phyloP scores from a whole-genome alignment of 2,113 vertebrate genomes.

The Anas platyrhynchos region DNA sequence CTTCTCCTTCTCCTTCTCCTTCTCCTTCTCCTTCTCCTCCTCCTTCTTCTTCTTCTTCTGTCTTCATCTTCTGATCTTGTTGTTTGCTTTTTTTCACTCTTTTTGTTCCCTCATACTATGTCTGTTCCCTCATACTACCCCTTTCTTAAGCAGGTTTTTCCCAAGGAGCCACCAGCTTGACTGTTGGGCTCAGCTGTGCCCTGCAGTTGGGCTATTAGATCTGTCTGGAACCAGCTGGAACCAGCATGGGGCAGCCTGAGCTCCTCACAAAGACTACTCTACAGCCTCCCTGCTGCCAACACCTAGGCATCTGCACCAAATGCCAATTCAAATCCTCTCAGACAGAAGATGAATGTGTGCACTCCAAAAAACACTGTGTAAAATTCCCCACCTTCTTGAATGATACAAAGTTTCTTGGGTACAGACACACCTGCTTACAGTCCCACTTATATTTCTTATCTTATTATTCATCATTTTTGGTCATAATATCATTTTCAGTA shows the following conservation, averaged over 20 bases:
- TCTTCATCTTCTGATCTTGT: neutral
- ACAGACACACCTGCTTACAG: neutral
- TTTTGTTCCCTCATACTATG: neutral
- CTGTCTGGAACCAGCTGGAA: neutral
- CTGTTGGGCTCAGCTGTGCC: neutral
- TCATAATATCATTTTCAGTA: neutral
- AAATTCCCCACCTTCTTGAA: neutral
- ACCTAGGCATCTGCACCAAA: neutral
- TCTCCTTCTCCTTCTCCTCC: no score
- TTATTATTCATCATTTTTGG: neutral
- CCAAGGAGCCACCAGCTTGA: accelerated
- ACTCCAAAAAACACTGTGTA: neutral
- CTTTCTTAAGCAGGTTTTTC: neutral
- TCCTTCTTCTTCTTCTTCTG: no score
- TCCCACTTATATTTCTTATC: neutral
- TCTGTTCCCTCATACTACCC: no score
- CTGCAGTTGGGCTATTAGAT: neutral
- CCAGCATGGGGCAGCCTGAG: neutral
- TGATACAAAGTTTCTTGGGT: neutral
- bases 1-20: no score
- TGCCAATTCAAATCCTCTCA: neutral
- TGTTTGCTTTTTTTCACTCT: neutral
- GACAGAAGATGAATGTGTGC: neutral
- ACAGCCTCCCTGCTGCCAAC: neutral
- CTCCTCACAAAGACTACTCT: accelerated